These are phyloP conservation scores for Paradoxurus hermaphroditus DNA, from an alignment of 2,113 vertebrate species.

Conservation along the genomic window DNA sequence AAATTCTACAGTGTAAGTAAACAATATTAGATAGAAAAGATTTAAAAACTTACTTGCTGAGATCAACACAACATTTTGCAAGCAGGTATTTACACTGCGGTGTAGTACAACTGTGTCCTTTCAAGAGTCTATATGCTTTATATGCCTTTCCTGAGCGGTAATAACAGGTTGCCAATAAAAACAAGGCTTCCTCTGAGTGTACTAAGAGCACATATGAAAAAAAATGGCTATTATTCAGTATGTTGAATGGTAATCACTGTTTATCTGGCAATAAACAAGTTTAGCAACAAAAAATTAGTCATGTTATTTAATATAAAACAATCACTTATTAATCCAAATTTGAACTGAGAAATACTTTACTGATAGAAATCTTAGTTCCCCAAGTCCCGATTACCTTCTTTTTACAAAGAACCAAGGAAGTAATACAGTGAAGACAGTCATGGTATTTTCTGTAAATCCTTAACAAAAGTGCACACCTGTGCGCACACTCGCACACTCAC, in stretches of 20 bases:
- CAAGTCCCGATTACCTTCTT: background rate
- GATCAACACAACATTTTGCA: constrained; percentile 97
- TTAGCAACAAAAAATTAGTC: constrained; percentile 39
- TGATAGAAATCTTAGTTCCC: constrained; percentile 36
- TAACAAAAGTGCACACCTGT: background rate
- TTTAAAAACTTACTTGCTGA: constrained; percentile 93
- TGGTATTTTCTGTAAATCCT: background rate
- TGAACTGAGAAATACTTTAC: constrained; percentile 45
- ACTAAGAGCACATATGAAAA: constrained; percentile 76
- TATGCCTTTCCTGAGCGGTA: constrained; percentile 98
- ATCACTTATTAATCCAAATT: constrained; percentile 42
- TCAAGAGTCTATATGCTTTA: constrained; percentile 96
- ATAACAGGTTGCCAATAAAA: constrained; percentile 97
- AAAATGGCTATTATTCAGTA: constrained; percentile 37
- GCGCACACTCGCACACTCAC: background rate
- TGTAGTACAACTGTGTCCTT: constrained; percentile 96
- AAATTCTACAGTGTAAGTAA: constrained; percentile 51
- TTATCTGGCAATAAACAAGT: background rate
- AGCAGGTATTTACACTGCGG: constrained; percentile 97
- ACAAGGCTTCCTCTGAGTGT: constrained; percentile 95
- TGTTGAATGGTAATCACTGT: background rate
- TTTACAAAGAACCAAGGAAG: constrained; percentile 3
- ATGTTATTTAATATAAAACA: constrained; percentile 42
- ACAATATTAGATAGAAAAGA: constrained; percentile 47
- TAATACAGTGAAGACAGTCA: background rate